phyloP scores from a whole-genome alignment of 2,797 vertebrate genomes.

The Trematocara caparti region DNA sequence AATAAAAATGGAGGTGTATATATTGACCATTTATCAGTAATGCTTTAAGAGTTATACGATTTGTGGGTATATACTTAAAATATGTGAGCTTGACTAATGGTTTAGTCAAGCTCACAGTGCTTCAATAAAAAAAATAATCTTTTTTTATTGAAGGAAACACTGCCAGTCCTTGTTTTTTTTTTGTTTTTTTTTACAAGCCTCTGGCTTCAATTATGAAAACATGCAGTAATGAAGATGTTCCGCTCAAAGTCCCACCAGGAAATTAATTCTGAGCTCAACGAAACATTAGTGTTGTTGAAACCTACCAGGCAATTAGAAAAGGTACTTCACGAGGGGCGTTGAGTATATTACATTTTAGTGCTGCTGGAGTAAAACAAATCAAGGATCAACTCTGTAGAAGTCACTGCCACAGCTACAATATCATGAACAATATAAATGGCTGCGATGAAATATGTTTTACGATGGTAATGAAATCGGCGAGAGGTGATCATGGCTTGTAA shows the following conservation, averaged over 20 bases:
- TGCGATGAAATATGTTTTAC: neutral
- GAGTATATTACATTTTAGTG: neutral
- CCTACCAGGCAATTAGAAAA: neutral
- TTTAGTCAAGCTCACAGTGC: neutral
- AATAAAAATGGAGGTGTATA: slow-evolving; percentile 28
- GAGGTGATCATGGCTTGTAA: slow-evolving; percentile 23
- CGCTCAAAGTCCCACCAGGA: neutral
- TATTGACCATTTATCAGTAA: slow-evolving; percentile 29
- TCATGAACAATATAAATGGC: neutral
- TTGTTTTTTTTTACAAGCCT: neutral
- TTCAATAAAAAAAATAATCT: neutral
- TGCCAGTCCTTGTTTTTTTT: slow-evolving; percentile 8
- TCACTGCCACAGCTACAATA: neutral
- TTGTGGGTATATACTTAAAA: slow-evolving; percentile 10
- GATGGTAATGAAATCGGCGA: neutral
- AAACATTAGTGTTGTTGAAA: neutral
- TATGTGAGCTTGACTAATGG: neutral
- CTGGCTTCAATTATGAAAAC: neutral
- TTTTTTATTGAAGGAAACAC: slow-evolving; percentile 24
- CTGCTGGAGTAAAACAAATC: neutral
- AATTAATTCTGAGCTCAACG: neutral
- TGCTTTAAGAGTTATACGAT: slow-evolving; percentile 9
- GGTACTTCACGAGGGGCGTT: neutral
- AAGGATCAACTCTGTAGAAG: neutral
- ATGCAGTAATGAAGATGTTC: neutral